Evolutionary conservation across 2,888 invertebrate genomes (phyloP).

Genomic region (Heteromyza rotundicornis): DNA sequence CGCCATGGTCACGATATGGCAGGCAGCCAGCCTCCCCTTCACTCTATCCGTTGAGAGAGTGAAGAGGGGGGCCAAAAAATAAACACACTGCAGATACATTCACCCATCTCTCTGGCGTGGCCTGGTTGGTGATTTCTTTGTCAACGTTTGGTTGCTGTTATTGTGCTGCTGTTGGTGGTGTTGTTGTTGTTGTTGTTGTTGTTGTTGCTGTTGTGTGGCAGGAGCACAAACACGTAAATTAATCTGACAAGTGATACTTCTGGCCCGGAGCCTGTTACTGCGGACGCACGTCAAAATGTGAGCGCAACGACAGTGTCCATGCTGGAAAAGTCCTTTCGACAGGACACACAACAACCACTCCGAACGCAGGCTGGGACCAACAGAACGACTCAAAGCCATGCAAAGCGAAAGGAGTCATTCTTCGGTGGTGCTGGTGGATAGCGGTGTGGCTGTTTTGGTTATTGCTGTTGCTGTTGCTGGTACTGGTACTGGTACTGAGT

Average conservation of each 20-base stretch:
- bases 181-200: not conserved
- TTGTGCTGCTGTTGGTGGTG: not conserved
- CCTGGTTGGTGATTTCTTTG: not conserved
- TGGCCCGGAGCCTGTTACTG: conserved; percentile 45
- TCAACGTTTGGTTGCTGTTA: not conserved
- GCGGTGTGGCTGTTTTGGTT: too few species aligned
- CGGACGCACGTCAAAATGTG: conserved; percentile 19
- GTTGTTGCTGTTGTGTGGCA: conserved; percentile 31
- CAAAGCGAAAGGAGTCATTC: not conserved
- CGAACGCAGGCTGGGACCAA: not conserved
- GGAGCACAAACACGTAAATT: conserved; percentile 60
- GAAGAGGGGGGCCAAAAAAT: not conserved
- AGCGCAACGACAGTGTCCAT: conserved; percentile 5
- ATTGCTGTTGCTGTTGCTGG: conserved; percentile 8
- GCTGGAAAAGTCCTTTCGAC: conserved; percentile 9
- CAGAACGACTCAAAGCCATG: not conserved
- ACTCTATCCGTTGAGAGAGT: too few species aligned
- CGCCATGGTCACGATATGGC: too few species aligned
- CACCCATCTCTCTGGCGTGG: not conserved
- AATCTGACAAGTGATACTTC: conserved; percentile 62
- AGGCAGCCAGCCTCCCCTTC: not conserved
- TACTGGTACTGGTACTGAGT: not conserved
- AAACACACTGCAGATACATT: not conserved
- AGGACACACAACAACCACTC: not conserved
- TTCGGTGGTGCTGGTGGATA: too few species aligned